phyloP scores from a whole-genome alignment of 2,888 invertebrate genomes.

The Coleophora deauratella region DNA sequence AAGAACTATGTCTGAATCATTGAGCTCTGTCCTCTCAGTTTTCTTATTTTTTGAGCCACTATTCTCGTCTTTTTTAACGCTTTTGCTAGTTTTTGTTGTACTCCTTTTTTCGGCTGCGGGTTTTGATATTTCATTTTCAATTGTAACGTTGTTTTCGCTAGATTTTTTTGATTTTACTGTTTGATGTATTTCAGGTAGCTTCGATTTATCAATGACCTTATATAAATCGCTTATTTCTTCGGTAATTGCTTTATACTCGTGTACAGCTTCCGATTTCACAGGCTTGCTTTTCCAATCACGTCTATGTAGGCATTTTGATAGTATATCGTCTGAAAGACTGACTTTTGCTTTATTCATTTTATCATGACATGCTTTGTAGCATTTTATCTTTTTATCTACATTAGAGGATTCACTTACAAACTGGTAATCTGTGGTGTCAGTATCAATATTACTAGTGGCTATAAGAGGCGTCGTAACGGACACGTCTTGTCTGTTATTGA shows the following conservation, averaged over 20 bases:
- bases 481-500: conserved; percentile 48
- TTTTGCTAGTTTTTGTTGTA: conserved; percentile 9
- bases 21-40: conserved; percentile 2
- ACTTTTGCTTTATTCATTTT: conserved; percentile 33
- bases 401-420: conserved; percentile 45
- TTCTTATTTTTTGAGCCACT: conserved; percentile 18
- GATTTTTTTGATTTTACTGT: conserved; percentile 8
- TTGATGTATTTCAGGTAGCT: conserved; percentile 1
- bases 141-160: conserved; percentile 25
- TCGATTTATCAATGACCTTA: conserved; percentile 4
- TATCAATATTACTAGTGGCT: conserved; percentile 45
- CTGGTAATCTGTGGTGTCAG: conserved; percentile 42
- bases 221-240: not conserved
- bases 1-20: conserved; percentile 4
- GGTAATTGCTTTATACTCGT: conserved; percentile 11
- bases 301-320: conserved; percentile 54
- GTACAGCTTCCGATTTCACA: conserved; percentile 28
- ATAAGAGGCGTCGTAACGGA: conserved; percentile 59
- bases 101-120: conserved; percentile 8
- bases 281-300: conserved; percentile 46
- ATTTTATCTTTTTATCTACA: conserved; percentile 45
- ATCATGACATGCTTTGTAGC: conserved; percentile 55
- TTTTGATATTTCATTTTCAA: conserved; percentile 25
- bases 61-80: conserved; percentile 9
- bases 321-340: conserved; percentile 56